Evolutionary conservation across 2,888 invertebrate genomes (phyloP), one percentile per base, ranked within the genome.

Genomic region (Pterostichus niger): DNA sequence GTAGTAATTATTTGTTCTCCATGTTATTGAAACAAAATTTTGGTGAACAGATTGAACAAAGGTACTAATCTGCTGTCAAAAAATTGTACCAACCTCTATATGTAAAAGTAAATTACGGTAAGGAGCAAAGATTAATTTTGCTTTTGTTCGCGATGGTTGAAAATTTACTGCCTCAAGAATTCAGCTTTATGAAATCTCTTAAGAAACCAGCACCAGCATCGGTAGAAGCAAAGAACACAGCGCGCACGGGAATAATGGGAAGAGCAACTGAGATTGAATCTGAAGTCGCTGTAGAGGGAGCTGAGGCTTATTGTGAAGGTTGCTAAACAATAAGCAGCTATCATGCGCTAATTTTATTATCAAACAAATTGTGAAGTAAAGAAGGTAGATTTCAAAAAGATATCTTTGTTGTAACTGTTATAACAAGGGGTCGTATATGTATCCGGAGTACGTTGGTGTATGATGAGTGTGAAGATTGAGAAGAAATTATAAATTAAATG

Each of bases 101-200:
- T 75, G 33, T 54, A 52, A 77, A 54, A 40, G 56, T 35, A 77
- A 77, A 77, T 77, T 77, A 59, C 59, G 24, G 44, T 77, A 77
- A 78, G 77, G 56, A 78, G 56, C 17, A 78, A 31, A 78, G 61
- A 78, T 59, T 78, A 78, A 78, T 78, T 78, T 56, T 44, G 44
- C 78, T 13, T 78, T 78, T 78, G 78, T 78, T 78, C 59, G 15
- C 44, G 78, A 78, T 78, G 61, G 59, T 44, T 78, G 78, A 78
- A 61, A 78, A 78, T 78, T 78, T 78, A 78, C 59, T 78, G 78
- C 17, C 56, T 56, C 59, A 56, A 59, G 78, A 59, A 44, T 59
- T 61, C 15, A 61, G 78, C 56, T 59, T 78, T 78, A 78, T 78
- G 78, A 78, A 78, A 52, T 77, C 76, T 75, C 52, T 35, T 4